Evolutionary conservation across 1,140 invertebrate genomes (phyloP), one percentile per base, ranked within the genome.

Genomic region (Micrasema minimum): DNA sequence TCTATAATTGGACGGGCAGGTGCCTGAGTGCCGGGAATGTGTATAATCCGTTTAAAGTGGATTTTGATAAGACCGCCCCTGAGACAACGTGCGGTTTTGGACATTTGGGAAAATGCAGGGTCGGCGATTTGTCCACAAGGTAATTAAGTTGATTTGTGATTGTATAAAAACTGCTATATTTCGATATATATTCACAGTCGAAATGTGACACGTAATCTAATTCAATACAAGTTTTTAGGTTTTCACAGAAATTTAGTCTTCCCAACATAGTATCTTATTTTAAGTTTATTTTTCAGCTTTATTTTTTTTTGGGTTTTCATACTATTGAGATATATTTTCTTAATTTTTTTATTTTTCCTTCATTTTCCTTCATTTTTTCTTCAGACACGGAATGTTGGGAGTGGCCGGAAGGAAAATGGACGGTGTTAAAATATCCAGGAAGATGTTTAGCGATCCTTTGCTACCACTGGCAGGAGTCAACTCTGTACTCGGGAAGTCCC

Each of bases 1-100:
- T 93, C 79, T 96, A 96, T 78, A 94, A 96, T 79, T 97, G 95
- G 94, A 92, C 90, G 48, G 88, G 86, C 64, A 83, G 96, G 50
- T 97, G 95, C 80, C 80, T 93, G 2, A 95, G 93, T 75, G 87
- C 93, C 4, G 93, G 92, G n/a, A 77, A 79, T 3, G 84, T 92
- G 66, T 96, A 87, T 77, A 95, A 97, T 85, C 95, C 95, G 0
- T 90, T 90, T 76, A 88, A 90, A 71, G 89, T 96, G 76, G 82
- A 81, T 68, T 82, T 83, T 66, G 83, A 85, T 74, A 79, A 81
- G 50, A 78, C 82, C 2, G 81, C 83, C 26, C 81, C 80, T 0
- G 85, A 87, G 64, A 78, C 85, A 66, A 84, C 82, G 66, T 92
- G 90, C 78, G 82, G 83, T 1, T 77, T 78, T 0, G 80, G 83